Conservation (phyloP, 2,113 vertebrate species). For the Nymphicus hollandicus region DNA sequence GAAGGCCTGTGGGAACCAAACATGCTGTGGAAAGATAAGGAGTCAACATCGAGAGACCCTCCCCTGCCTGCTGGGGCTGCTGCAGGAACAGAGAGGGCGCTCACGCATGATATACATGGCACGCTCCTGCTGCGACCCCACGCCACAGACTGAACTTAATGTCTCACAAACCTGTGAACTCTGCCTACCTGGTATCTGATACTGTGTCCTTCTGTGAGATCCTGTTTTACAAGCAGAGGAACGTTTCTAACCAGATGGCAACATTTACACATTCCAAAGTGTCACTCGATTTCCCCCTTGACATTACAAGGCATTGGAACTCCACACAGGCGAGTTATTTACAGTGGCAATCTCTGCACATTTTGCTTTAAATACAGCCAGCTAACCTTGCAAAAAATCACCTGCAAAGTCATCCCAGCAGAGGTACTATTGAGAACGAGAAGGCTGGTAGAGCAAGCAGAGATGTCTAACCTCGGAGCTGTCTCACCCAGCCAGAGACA, state of each 20-base stretch:
- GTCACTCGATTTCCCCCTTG: neutral
- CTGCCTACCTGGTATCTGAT: neutral
- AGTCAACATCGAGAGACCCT: neutral
- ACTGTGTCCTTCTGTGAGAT: neutral
- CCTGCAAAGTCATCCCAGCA: neutral
- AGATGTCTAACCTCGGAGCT: neutral
- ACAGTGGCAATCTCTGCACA: neutral
- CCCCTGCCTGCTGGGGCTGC: neutral
- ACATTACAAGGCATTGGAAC: neutral
- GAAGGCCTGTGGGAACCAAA: neutral
- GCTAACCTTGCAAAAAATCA: neutral
- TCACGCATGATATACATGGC: rapidly evolving
- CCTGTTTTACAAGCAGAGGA: neutral
- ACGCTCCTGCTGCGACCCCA: rapidly evolving
- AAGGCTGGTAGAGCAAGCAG: neutral
- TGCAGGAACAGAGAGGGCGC: neutral
- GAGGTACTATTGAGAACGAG: rapidly evolving
- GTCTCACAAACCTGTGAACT: neutral
- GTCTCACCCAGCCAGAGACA: neutral
- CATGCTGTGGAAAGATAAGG: neutral
- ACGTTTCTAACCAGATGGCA: neutral
- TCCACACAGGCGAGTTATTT: neutral
- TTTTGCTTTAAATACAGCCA: neutral
- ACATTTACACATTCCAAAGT: neutral
- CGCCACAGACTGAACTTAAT: neutral